Percentiles rank a stretch among this genome's conserved stretches.
These are phyloP conservation scores for Austrolebias charrua DNA, from an alignment of 2,797 vertebrate genomes.

Conservation along the genomic window DNA sequence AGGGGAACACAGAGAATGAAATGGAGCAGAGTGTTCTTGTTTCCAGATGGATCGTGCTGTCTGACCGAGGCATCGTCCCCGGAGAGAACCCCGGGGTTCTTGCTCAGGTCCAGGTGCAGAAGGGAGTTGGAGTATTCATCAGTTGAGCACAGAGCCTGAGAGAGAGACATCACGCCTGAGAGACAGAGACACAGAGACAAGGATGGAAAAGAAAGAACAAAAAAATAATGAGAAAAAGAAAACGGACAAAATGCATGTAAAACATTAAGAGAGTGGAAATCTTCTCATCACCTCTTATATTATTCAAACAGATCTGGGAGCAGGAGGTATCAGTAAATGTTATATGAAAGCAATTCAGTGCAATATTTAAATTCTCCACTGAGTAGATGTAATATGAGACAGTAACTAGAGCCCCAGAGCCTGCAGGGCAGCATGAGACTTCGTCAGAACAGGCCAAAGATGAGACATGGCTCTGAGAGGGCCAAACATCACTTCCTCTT, in stretches of 20 bases:
- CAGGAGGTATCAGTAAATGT: constrained; percentile 46
- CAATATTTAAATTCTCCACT: constrained; percentile 65
- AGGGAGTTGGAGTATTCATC: constrained; percentile 91
- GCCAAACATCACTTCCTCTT: constrained; percentile 23
- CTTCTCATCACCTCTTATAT: constrained; percentile 57
- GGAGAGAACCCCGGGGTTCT: constrained; percentile 88
- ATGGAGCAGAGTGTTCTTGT: constrained; percentile 26
- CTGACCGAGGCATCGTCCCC: constrained; percentile 90
- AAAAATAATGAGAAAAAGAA: background rate
- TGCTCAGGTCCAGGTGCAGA: constrained; percentile 91
- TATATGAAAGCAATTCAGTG: constrained; percentile 36
- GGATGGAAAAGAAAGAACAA: constrained; percentile 7
- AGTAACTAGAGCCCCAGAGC: constrained; percentile 29
- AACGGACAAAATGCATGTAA: constrained; percentile 8
- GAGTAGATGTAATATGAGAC: constrained; percentile 44
- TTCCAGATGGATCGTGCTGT: constrained; percentile 40
- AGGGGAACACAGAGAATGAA: background rate
- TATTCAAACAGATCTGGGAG: constrained; percentile 61
- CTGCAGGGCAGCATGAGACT: constrained; percentile 33
- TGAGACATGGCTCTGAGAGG: constrained; percentile 24
- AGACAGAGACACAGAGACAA: constrained; percentile 32
- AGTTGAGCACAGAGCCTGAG: constrained; percentile 88
- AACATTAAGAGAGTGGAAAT: constrained; percentile 45
- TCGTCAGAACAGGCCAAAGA: constrained; percentile 16
- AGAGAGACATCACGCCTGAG: constrained; percentile 82